Evolutionary conservation across 2,888 invertebrate genomes (phyloP).

Genomic region (Apoda limacodes): DNA sequence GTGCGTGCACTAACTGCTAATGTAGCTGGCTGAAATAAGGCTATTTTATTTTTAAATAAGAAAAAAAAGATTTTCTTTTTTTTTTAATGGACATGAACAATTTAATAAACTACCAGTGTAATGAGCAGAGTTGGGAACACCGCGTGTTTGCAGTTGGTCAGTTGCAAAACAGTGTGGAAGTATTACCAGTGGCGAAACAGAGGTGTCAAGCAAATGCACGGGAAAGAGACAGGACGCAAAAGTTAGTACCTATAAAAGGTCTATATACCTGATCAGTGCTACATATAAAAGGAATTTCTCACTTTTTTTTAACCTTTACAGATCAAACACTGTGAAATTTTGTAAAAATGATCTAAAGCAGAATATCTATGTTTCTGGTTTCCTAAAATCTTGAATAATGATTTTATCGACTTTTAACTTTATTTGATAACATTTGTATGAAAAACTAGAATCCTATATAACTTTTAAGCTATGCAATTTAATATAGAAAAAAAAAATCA

Average conservation of each 20-base stretch:
- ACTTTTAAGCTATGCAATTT: no score
- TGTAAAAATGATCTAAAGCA: no score
- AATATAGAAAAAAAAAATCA: no score
- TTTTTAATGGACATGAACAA: constrained; percentile 37
- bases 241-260: constrained; percentile 73
- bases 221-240: constrained; percentile 85
- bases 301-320: constrained; percentile 1
- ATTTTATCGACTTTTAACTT: no score
- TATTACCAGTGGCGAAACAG: constrained; percentile 64
- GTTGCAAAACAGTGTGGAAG: constrained; percentile 32
- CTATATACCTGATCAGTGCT: no score
- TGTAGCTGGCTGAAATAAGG: constrained; percentile 6
- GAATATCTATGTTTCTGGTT: no score
- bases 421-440: no score
- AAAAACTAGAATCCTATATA: no score
- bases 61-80: constrained; percentile 10
- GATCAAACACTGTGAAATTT: no score
- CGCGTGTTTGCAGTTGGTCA: constrained; percentile 31
- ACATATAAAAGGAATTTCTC: no score
- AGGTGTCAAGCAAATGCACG: constrained; percentile 85
- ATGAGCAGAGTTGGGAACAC: constrained; percentile 45
- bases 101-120: constrained; percentile 41
- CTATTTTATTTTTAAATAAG: constrained; percentile 6
- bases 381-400: no score
- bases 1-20: constrained; percentile 37